A percentile compares a stretch with the other conserved stretches of the same genome.
Conservation (phyloP, 1,140 invertebrate species). For the Aphidius gifuensis region DNA sequence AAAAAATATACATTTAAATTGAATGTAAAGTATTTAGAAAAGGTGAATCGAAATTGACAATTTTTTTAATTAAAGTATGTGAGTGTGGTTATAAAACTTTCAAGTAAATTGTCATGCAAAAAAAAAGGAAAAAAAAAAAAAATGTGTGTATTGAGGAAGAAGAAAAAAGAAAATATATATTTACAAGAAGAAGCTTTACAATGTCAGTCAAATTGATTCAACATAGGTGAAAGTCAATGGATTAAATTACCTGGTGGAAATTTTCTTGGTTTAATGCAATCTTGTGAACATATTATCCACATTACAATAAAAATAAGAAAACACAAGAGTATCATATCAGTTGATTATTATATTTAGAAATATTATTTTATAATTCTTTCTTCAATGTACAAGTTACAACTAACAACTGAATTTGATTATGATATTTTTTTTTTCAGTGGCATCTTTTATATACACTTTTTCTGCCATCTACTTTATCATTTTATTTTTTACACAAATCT, state of each 20-base stretch:
- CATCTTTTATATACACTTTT: too few species aligned
- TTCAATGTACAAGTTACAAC: background rate
- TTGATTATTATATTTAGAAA: background rate
- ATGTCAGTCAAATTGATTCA: background rate
- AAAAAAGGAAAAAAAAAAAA: too few species aligned
- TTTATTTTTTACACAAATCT: too few species aligned
- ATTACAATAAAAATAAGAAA: conserved; percentile 26
- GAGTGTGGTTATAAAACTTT: too few species aligned
- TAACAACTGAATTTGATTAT: background rate
- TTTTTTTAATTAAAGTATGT: background rate
- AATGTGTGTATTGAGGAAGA: too few species aligned
- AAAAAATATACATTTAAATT: background rate
- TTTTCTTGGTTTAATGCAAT: conserved; percentile 39
- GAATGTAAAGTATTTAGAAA: too few species aligned
- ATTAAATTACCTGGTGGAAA: conserved; percentile 46
- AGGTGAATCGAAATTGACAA: background rate
- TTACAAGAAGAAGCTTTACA: background rate
- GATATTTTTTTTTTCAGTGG: too few species aligned
- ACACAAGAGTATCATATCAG: conserved; percentile 27
- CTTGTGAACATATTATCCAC: conserved; percentile 30
- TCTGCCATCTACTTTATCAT: too few species aligned
- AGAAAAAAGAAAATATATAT: too few species aligned
- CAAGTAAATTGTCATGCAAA: too few species aligned
- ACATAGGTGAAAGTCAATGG: background rate
- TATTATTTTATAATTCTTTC: background rate